Evolutionary conservation across 2,797 vertebrate species (phyloP).

Genomic region (Thalassophryne amazonica): DNA sequence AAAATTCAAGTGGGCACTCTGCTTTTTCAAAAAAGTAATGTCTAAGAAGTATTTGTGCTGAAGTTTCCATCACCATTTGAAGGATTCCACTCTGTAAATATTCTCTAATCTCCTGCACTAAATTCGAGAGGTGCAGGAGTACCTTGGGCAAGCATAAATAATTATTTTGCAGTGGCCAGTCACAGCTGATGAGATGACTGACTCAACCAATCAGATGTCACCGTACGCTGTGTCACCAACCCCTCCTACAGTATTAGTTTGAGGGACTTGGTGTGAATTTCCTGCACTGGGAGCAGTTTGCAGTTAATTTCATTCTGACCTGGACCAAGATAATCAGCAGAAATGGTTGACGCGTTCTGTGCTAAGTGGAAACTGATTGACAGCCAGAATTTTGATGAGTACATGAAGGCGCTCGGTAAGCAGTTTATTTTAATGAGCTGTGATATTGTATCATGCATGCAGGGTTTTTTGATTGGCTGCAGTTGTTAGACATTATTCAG

Average conservation of each 20-base stretch:
- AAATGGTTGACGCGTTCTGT: slow-evolving; percentile 93
- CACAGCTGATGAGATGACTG: neutral
- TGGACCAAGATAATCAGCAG: slow-evolving; percentile 23
- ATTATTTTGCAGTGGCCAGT: slow-evolving; percentile 41
- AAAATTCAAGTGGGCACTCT: too few relatives aligned
- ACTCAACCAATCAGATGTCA: slow-evolving; percentile 51
- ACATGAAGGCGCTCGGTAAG: slow-evolving; percentile 93
- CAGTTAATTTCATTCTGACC: neutral
- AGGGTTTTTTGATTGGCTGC: neutral
- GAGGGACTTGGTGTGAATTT: neutral
- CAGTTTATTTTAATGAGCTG: slow-evolving; percentile 4
- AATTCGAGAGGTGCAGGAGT: too few relatives aligned
- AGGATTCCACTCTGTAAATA: too few relatives aligned
- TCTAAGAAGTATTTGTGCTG: too few relatives aligned
- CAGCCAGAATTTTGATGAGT: slow-evolving; percentile 96
- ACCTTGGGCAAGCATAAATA: too few relatives aligned
- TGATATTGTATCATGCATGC: neutral
- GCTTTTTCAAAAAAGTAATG: too few relatives aligned
- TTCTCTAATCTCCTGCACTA: too few relatives aligned
- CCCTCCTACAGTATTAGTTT: slow-evolving; percentile 46
- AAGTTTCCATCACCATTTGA: too few relatives aligned
- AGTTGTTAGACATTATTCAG: neutral
- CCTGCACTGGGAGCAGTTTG: slow-evolving; percentile 2
- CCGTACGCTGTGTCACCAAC: slow-evolving; percentile 11
- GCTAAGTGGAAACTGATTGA: slow-evolving; percentile 92